These are phyloP conservation scores for Elymnias hypermnestra DNA, from an alignment of 1,140 invertebrate species.

Conservation along the genomic window DNA sequence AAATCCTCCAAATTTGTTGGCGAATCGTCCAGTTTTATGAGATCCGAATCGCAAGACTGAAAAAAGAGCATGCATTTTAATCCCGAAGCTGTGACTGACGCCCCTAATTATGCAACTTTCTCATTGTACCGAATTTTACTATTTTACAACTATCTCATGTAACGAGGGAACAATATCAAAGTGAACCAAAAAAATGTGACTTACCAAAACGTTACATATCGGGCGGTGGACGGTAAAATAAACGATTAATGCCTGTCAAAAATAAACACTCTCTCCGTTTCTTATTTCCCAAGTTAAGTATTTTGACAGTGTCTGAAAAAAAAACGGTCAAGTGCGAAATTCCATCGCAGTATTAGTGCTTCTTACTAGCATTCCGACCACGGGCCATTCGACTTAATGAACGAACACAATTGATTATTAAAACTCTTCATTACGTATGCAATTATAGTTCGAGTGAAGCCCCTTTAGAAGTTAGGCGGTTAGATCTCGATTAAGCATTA, in stretches of 20 bases:
- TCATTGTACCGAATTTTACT: conserved; percentile 14
- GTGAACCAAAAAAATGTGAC: conserved; percentile 10
- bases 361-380: conserved; percentile 7
- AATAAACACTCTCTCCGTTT: conserved; percentile 35
- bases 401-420: background rate
- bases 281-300: conserved; percentile 33
- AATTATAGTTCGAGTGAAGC: background rate
- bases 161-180: background rate
- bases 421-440: background rate
- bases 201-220: conserved; percentile 11
- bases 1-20: conserved; percentile 51
- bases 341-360: conserved; percentile 26
- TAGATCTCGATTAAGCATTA: background rate
- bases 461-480: background rate
- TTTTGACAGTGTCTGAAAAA: conserved; percentile 37
- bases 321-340: conserved; percentile 35
- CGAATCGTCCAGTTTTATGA: conserved; percentile 66
- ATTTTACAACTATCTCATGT: too few species aligned
- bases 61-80: conserved; percentile 40
- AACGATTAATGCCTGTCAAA: conserved; percentile 15
- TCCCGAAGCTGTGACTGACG: background rate
- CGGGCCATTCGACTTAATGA: background rate
- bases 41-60: conserved; percentile 62
- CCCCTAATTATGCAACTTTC: conserved; percentile 25
- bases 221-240: conserved; percentile 6